phyloP scores from a whole-genome alignment of 2,888 invertebrate genomes.

The Agriopis leucophaearia region DNA sequence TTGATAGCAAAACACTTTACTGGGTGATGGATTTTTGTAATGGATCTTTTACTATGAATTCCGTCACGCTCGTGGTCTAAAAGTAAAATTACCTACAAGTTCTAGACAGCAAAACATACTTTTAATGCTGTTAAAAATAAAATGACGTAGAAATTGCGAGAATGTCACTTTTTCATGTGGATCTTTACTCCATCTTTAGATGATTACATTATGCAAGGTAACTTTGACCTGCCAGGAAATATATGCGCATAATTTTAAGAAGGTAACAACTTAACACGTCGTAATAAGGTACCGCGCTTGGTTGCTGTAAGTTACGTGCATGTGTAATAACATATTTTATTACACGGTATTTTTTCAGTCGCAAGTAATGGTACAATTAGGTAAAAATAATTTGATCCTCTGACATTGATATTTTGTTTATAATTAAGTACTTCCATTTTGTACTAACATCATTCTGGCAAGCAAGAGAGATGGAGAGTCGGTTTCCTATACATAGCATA shows the following conservation, averaged over 20 bases:
- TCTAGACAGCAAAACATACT: neutral
- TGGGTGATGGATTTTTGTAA: slow-evolving; percentile 17
- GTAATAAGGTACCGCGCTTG: slow-evolving; percentile 45
- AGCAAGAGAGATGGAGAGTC: too few relatives aligned
- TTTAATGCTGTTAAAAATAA: neutral
- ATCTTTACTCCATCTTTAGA: slow-evolving; percentile 23
- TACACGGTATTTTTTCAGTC: neutral
- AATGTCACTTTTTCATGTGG: slow-evolving; percentile 20
- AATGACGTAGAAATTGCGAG: neutral
- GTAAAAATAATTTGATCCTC: too few relatives aligned
- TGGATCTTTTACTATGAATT: neutral
- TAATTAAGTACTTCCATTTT: too few relatives aligned
- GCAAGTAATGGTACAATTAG: too few relatives aligned
- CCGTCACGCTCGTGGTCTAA: neutral
- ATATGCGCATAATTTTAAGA: slow-evolving; percentile 56
- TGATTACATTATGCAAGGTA: slow-evolving; percentile 30
- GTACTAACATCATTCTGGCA: too few relatives aligned
- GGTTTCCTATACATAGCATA: too few relatives aligned
- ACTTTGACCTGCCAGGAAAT: slow-evolving; percentile 52
- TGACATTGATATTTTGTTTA: too few relatives aligned
- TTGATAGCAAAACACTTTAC: slow-evolving; percentile 26
- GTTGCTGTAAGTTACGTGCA: slow-evolving; percentile 15
- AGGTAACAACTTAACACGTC: slow-evolving; percentile 54
- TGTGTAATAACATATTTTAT: neutral
- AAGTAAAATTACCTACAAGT: neutral